phyloP scores from a whole-genome alignment of 2,113 vertebrate genomes.

The Capra hircus region DNA sequence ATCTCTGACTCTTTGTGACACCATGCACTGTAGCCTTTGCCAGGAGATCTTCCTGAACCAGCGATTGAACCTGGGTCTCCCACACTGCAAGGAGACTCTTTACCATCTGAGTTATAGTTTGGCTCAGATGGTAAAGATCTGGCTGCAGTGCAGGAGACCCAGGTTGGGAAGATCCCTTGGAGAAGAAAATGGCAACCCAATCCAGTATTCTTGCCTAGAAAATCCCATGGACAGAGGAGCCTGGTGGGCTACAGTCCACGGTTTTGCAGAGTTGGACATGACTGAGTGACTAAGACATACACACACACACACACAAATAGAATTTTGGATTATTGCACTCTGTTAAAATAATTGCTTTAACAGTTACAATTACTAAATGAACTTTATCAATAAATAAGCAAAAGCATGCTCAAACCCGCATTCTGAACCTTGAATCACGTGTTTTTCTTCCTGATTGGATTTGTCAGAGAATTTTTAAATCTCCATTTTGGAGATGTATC shows the following conservation, averaged over 20 bases:
- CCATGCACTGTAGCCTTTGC: background rate
- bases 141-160: background rate
- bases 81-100: background rate
- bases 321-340: background rate
- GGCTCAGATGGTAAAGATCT: background rate
- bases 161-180: background rate
- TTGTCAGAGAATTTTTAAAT: background rate
- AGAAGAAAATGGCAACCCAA: background rate
- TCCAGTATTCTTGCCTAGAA: background rate
- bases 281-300: background rate
- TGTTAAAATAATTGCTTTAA: background rate
- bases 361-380: background rate
- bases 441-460: background rate
- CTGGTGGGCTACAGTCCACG: background rate
- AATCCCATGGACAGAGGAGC: background rate
- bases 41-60: background rate
- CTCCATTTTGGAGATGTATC: background rate
- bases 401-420: background rate
- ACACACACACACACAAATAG: background rate
- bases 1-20: background rate
- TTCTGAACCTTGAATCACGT: background rate
- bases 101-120: background rate
- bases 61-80: background rate
- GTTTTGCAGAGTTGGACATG: background rate
- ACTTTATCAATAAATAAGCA: background rate